Conservation (phyloP, 2,888 invertebrate species). For the Spilosoma lubricipeda region DNA sequence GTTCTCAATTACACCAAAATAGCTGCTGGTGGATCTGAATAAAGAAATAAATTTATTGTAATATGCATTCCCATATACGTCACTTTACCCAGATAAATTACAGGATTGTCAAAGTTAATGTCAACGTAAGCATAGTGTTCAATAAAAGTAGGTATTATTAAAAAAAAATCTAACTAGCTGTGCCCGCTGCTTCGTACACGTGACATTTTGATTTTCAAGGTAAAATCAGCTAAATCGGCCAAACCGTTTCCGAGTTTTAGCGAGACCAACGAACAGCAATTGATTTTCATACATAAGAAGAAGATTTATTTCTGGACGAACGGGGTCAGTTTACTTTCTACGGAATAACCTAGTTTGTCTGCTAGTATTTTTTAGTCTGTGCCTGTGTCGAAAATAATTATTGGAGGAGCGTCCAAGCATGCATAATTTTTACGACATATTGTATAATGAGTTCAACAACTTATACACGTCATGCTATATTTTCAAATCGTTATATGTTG, state of each 20-base stretch:
- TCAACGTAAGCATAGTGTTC: neutral
- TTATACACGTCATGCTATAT: constrained; percentile 5
- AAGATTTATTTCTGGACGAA: neutral
- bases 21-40: too few relatives aligned
- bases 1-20: too few relatives aligned
- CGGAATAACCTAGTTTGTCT: neutral
- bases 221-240: too few relatives aligned
- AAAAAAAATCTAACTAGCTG: neutral
- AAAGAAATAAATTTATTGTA: too few relatives aligned
- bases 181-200: too few relatives aligned
- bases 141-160: neutral
- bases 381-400: neutral
- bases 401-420: constrained; percentile 2
- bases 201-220: too few relatives aligned
- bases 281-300: too few relatives aligned
- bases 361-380: neutral
- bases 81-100: neutral
- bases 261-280: too few relatives aligned
- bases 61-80: neutral
- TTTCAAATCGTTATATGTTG: neutral
- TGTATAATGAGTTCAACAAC: constrained; percentile 3
- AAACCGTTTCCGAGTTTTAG: too few relatives aligned
- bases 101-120: too few relatives aligned
- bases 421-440: constrained; percentile 5
- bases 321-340: neutral